Base-by-base conservation (phyloP, 2,113 vertebrate species). In the Seriola rivoliana region DNA sequence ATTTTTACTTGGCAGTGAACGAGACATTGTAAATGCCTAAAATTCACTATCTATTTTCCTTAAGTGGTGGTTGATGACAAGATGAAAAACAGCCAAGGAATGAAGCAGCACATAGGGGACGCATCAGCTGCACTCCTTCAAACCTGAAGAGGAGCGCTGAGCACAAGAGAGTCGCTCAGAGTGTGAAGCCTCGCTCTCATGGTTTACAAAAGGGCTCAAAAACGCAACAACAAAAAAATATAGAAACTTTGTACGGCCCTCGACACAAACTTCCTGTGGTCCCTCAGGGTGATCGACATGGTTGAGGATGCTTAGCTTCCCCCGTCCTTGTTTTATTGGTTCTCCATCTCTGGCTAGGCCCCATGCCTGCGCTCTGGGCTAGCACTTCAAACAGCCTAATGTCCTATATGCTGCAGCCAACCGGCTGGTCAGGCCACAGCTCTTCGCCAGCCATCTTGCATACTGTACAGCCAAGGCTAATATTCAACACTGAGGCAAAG, bases 371-470 rank as follows among this genome's bases (percentile, higher is more conserved):
- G 74, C 79, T 84, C 87, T 90, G 88, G 87, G 84, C 91, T 40
- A 29, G 60, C 84, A 87, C 93, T 94, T 93, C 91, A 91, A 93
- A 92, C 82, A 63, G 87, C 54, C 87, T 66, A 86, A 85, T 80
- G 78, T 89, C 86, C 88, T 86, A 62, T 70, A 78, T 88, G 86
- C 46, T 1, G 74, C 68, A 40, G 91, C 91, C 93, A 93, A 88
- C 73, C 78, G 74, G 75, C 83, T 75, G 89, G 59, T 80, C 86
- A 25, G 82, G 75, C 88, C 86, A n/a, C 83, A 17, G 71, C 87
- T 50, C 84, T 50, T 55, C 85, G 91, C 87, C 88, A 92, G 86
- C 89, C 82, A 78, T 75, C 80, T 73, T 77, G 84, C 82, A 40
- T 60, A 81, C 89, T 69, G 85, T 66, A 86, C 86, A 55, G 82